Evolutionary conservation across 2,888 invertebrate genomes (phyloP).

Genomic region (Leptothorax acervorum): DNA sequence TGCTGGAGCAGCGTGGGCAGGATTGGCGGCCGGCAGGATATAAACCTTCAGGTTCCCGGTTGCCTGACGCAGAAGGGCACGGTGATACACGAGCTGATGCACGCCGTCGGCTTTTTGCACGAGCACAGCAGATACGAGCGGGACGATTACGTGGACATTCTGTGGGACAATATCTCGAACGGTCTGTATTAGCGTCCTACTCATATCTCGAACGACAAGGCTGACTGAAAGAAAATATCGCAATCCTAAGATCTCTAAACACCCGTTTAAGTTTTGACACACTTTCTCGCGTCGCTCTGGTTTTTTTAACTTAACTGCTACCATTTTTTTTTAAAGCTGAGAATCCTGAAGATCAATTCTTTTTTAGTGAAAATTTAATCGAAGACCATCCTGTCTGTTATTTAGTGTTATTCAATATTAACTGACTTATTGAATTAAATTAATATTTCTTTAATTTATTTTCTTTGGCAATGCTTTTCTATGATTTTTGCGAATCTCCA

Average conservation of each 20-base stretch:
- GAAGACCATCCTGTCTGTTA: neutral
- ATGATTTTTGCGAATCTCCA: neutral
- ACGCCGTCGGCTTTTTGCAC: slow-evolving; percentile 92
- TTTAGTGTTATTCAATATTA: neutral
- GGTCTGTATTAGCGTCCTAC: neutral
- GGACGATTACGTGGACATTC: slow-evolving; percentile 89
- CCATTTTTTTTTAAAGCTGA: neutral
- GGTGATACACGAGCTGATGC: slow-evolving; percentile 91
- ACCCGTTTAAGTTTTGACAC: neutral
- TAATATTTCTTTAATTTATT: neutral
- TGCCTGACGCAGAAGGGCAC: slow-evolving; percentile 92
- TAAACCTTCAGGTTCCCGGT: slow-evolving; percentile 92
- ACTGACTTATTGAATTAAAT: neutral
- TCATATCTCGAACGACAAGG: neutral
- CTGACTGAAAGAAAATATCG: neutral
- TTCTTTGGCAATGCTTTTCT: neutral
- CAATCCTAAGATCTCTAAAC: neutral
- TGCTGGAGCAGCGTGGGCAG: slow-evolving; percentile 94
- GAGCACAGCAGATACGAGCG: slow-evolving; percentile 93
- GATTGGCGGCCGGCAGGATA: slow-evolving; percentile 89
- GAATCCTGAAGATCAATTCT: neutral
- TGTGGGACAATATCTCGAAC: slow-evolving; percentile 88
- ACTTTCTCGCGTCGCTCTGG: neutral
- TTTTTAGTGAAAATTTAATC: neutral
- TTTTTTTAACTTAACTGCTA: neutral